phyloP scores from a whole-genome alignment of 2,888 invertebrate genomes.

The Lissonota sp. region DNA sequence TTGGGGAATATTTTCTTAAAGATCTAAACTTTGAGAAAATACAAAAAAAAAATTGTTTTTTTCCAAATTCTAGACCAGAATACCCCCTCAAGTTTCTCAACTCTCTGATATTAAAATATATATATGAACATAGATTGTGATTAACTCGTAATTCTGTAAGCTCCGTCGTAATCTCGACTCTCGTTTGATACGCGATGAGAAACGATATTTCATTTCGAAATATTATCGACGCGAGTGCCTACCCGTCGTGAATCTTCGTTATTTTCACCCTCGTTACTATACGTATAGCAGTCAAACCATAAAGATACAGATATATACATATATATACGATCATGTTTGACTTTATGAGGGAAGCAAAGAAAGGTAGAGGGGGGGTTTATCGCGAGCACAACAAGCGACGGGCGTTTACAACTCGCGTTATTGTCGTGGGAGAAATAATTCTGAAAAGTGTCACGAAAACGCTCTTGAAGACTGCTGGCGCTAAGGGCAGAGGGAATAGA shows the following conservation, averaged over 20 bases:
- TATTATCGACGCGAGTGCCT: constrained; percentile 3
- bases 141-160: background rate
- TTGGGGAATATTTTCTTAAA: too few relatives aligned
- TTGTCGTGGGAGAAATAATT: constrained; percentile 65
- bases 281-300: constrained; percentile 7
- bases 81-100: background rate
- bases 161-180: background rate
- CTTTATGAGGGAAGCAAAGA: constrained; percentile 30
- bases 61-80: background rate
- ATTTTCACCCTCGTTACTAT: background rate
- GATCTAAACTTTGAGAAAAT: too few relatives aligned
- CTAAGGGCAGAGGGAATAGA: constrained; percentile 25
- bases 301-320: constrained; percentile 9
- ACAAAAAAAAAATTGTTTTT: too few relatives aligned
- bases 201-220: constrained; percentile 3
- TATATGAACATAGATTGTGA: too few relatives aligned
- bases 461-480: constrained; percentile 62
- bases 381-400: constrained; percentile 57
- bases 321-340: constrained; percentile 7
- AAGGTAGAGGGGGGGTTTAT: constrained; percentile 33
- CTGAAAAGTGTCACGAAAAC: constrained; percentile 63
- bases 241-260: background rate
- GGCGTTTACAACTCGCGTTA: constrained; percentile 65
- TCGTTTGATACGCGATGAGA: background rate
- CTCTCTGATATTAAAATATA: background rate